A percentile compares a stretch with the other conserved stretches of the same genome.
Evolutionary conservation across 2,797 vertebrate species (phyloP).

Genomic region (Rhinophrynus dorsalis): DNA sequence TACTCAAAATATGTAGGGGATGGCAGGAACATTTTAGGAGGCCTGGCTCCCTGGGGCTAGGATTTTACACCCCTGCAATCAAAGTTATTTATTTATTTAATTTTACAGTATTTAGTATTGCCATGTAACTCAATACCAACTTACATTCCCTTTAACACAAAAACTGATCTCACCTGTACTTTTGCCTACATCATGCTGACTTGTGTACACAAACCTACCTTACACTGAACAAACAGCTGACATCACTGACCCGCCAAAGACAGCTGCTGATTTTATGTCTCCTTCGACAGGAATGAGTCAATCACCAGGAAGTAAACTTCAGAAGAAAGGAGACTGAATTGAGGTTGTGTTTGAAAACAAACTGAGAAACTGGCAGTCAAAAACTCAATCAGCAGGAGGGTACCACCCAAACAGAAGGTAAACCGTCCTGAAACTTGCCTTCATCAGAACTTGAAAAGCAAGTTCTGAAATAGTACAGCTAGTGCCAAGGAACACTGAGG

Average conservation of each 20-base stretch:
- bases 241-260: slow-evolving; percentile 5
- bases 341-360: not conserved
- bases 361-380: slow-evolving; percentile 4
- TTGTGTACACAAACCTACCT: slow-evolving; percentile 13
- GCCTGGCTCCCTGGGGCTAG: too few relatives aligned
- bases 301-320: slow-evolving; percentile 25
- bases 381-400: slow-evolving; percentile 15
- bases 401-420: slow-evolving; percentile 29
- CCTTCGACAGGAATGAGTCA: slow-evolving; percentile 22
- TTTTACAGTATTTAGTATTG: too few relatives aligned
- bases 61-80: too few relatives aligned
- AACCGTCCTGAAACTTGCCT: not conserved
- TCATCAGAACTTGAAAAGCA: slow-evolving; percentile 18
- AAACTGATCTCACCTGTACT: not conserved
- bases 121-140: too few relatives aligned
- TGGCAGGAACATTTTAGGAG: too few relatives aligned
- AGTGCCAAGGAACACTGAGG: not conserved
- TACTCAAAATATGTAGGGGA: too few relatives aligned
- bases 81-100: too few relatives aligned
- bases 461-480: slow-evolving; percentile 2
- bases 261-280: slow-evolving; percentile 8
- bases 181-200: slow-evolving; percentile 1
- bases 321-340: not conserved
- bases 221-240: slow-evolving; percentile 16
- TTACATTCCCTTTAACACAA: not conserved